A percentile compares a stretch with the other conserved stretches of the same genome.
phyloP scores from a whole-genome alignment of 1,140 invertebrate genomes.

The Euura saliciscinereae region DNA sequence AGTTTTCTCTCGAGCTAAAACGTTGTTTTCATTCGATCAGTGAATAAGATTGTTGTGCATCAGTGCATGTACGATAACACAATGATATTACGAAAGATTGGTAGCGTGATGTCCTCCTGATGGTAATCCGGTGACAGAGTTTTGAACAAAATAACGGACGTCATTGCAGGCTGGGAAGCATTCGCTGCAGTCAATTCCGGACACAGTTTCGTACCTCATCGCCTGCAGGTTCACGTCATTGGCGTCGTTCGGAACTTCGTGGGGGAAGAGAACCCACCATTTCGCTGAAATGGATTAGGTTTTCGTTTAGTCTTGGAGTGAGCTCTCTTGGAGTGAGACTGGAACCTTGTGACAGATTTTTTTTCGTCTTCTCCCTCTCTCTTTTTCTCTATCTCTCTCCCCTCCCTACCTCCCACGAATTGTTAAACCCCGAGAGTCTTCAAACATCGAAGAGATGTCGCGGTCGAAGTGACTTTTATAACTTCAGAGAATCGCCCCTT shows the following conservation, averaged over 20 bases:
- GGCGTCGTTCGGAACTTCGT: slow-evolving; percentile 19
- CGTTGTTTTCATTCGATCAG: too few species aligned
- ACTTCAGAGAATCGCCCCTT: not conserved
- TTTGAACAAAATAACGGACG: slow-evolving; percentile 30
- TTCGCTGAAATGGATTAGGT: slow-evolving; percentile 25
- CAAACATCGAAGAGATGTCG: not conserved
- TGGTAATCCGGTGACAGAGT: slow-evolving; percentile 7
- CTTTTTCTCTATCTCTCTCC: not conserved
- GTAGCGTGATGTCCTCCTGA: not conserved
- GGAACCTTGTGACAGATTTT: too few species aligned
- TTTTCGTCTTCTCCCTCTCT: too few species aligned
- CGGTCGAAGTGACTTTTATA: not conserved
- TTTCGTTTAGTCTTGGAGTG: not conserved
- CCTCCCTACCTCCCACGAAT: not conserved
- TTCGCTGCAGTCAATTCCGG: slow-evolving; percentile 21
- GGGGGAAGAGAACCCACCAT: slow-evolving; percentile 34
- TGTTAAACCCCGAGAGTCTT: not conserved
- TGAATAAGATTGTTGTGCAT: too few species aligned
- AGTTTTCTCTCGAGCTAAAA: too few species aligned
- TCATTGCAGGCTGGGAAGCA: slow-evolving; percentile 42
- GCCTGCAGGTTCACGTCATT: not conserved
- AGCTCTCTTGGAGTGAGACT: not conserved
- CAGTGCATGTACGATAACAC: too few species aligned
- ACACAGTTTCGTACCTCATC: not conserved
- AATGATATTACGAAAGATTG: not conserved